phyloP scores from a whole-genome alignment of 1,140 invertebrate species.

The Drosophila persimilis region DNA sequence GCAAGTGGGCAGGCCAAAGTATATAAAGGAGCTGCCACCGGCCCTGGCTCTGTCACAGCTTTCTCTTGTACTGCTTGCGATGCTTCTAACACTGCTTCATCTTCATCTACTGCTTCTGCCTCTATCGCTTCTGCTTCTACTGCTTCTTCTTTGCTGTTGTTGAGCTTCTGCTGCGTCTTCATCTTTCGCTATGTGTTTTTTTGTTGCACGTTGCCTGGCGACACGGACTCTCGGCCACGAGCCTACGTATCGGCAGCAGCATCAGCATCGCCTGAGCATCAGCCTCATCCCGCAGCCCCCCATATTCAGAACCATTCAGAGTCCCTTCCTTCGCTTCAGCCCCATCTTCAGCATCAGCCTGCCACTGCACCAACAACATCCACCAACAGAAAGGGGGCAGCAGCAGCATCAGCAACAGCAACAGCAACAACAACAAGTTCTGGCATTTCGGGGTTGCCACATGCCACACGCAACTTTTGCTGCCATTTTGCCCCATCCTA shows the following conservation, averaged over 20 bases:
- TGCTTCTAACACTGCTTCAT: constrained; percentile 9
- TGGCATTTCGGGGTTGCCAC: constrained; percentile 35
- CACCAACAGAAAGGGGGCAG: constrained; percentile 24
- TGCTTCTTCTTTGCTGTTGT: constrained; percentile 45
- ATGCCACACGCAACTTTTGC: constrained; percentile 33
- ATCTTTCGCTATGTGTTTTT: constrained; percentile 1
- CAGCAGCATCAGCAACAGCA: constrained; percentile 15
- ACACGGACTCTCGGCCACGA: constrained; percentile 50
- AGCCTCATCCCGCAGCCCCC: too few species aligned
- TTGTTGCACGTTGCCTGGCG: constrained; percentile 62
- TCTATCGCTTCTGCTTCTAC: constrained; percentile 46
- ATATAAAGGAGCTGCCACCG: constrained; percentile 49
- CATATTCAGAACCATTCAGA: too few species aligned
- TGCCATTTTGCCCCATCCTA: constrained; percentile 3
- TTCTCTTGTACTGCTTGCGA: constrained; percentile 15
- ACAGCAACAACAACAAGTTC: constrained; percentile 50
- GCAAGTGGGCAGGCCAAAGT: constrained; percentile 32
- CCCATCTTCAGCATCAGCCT: too few species aligned
- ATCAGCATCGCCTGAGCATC: constrained; percentile 18
- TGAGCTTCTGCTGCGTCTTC: constrained; percentile 6
- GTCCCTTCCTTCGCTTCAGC: constrained; percentile 24
- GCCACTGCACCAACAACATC: constrained; percentile 34
- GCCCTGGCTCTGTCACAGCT: constrained; percentile 10
- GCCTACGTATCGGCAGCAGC: constrained; percentile 21
- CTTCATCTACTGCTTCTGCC: constrained; percentile 18